Evolutionary conservation across 2,888 invertebrate genomes (phyloP).

Genomic region (Dolomedes plantarius): DNA sequence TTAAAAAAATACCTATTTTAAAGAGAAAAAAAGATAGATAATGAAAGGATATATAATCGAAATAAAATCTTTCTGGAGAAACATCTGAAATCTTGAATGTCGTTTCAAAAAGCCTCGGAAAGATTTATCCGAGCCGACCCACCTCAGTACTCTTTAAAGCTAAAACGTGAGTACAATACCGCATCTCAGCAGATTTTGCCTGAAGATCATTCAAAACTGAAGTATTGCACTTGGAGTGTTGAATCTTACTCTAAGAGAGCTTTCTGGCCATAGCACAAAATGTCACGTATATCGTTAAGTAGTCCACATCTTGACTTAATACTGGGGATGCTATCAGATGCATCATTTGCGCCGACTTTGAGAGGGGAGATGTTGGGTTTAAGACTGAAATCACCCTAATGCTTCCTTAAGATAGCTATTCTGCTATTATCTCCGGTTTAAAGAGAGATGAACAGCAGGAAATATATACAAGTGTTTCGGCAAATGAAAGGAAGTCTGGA

Average conservation of each 20-base stretch:
- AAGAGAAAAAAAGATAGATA: no score
- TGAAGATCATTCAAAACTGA: conserved; percentile 46
- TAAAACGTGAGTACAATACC: conserved; percentile 34
- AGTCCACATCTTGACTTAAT: conserved; percentile 28
- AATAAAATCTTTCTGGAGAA: no score
- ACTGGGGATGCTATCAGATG: conserved; percentile 1
- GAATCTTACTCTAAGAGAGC: conserved; percentile 24
- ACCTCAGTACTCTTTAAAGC: neutral
- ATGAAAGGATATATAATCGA: no score
- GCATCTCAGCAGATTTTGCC: conserved; percentile 12
- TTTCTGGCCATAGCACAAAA: conserved; percentile 15
- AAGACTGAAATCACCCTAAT: neutral
- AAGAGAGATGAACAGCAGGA: neutral
- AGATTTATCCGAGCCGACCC: no score
- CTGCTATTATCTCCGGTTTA: neutral
- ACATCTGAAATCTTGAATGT: no score
- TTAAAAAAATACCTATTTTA: no score
- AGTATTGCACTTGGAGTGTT: conserved; percentile 26
- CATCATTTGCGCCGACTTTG: neutral
- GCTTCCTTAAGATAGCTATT: neutral
- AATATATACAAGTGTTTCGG: neutral
- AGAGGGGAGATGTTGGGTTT: neutral
- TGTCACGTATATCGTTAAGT: conserved; percentile 49
- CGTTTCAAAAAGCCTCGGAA: no score
- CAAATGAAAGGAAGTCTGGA: neutral